Percentiles rank a stretch among this genome's conserved stretches.
phyloP scores from a whole-genome alignment of 2,797 vertebrate species.

The Eulemur coronatus region DNA sequence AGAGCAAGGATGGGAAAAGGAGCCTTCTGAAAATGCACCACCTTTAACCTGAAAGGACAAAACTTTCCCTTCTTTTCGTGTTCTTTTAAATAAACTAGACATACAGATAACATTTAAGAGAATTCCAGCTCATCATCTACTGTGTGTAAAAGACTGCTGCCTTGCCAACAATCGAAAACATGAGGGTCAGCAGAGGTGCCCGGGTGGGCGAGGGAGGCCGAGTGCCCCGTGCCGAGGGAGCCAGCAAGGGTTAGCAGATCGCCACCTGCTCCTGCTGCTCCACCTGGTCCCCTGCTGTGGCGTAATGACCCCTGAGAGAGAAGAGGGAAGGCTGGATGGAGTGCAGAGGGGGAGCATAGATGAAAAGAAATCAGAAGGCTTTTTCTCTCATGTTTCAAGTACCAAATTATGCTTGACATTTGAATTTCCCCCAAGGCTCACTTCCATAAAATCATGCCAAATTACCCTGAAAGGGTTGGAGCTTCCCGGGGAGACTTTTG shows the following conservation, averaged over 20 bases:
- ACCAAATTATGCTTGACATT: slow-evolving; percentile 87
- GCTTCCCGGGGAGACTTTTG: slow-evolving; percentile 78
- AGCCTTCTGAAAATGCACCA: background rate
- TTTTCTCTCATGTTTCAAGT: slow-evolving; percentile 83
- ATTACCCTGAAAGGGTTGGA: slow-evolving; percentile 79
- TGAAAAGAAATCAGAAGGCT: slow-evolving; percentile 80
- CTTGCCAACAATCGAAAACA: background rate
- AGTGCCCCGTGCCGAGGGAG: background rate
- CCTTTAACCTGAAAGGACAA: background rate
- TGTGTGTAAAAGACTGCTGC: background rate
- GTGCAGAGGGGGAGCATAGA: slow-evolving; percentile 69
- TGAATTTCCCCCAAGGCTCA: slow-evolving; percentile 83
- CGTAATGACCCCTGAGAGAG: slow-evolving; percentile 72
- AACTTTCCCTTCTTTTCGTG: background rate
- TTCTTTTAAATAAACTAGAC: background rate
- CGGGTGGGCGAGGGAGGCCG: background rate
- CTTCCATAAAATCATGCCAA: slow-evolving; percentile 82
- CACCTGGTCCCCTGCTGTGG: background rate
- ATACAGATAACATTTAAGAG: background rate
- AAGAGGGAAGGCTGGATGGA: slow-evolving; percentile 58
- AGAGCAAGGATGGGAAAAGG: too few species aligned
- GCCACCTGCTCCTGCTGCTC: background rate
- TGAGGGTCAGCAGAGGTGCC: background rate
- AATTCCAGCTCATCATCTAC: background rate
- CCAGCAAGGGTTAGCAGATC: background rate